A percentile compares a stretch with the other conserved stretches of the same genome.
Conservation (phyloP, 1,140 invertebrate species). For the Chelonus insularis region DNA sequence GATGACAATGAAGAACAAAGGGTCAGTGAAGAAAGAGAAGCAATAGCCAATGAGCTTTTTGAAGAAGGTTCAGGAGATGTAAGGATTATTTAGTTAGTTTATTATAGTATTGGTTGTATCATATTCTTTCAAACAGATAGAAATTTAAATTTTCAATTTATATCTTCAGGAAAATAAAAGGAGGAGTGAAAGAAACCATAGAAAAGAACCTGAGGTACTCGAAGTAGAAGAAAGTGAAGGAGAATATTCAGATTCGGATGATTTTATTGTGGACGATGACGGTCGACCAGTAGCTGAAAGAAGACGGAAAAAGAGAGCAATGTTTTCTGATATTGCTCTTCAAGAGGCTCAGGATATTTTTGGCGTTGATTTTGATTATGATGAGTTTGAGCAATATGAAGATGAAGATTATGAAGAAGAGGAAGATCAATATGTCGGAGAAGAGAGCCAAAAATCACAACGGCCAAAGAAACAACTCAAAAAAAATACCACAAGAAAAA, state of each 20-base stretch:
- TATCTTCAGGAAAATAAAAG: slow-evolving; percentile 73
- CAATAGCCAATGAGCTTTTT: slow-evolving; percentile 88
- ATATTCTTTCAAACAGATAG: background rate
- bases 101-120: background rate
- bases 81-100: slow-evolving; percentile 59
- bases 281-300: slow-evolving; percentile 86
- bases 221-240: slow-evolving; percentile 78
- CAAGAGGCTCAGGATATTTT: slow-evolving; percentile 99
- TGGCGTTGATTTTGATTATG: slow-evolving; percentile 97
- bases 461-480: slow-evolving; percentile 71
- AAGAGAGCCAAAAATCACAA: slow-evolving; percentile 67
- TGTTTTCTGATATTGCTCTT: slow-evolving; percentile 67
- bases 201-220: no score
- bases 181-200: no score
- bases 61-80: slow-evolving; percentile 82
- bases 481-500: slow-evolving; percentile 82
- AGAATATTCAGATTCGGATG: slow-evolving; percentile 86
- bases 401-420: slow-evolving; percentile 78
- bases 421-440: slow-evolving; percentile 73
- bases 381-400: slow-evolving; percentile 90
- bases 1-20: slow-evolving; percentile 77
- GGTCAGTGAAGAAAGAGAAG: slow-evolving; percentile 76
- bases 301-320: slow-evolving; percentile 83
- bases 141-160: background rate
- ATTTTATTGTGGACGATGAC: slow-evolving; percentile 97